These are phyloP conservation scores for Stomatorhinus ivindoensis DNA, from an alignment of 2,113 vertebrate species.

Conservation along the genomic window DNA sequence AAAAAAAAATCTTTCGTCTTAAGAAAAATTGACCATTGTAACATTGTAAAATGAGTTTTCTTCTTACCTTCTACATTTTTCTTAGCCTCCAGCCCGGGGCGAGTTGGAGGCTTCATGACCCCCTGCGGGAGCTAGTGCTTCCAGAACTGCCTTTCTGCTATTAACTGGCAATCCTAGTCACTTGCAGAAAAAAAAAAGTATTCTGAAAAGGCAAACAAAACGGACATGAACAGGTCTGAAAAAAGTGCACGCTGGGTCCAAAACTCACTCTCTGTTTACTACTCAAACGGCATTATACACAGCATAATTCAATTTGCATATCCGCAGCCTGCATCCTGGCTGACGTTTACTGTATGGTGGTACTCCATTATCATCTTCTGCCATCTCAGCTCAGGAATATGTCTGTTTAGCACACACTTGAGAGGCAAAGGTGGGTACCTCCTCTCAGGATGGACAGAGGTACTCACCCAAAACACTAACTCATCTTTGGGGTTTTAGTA, in stretches of 20 bases:
- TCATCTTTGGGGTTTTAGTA: background rate
- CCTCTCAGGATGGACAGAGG: background rate
- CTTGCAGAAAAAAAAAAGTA: background rate
- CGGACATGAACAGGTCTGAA: background rate
- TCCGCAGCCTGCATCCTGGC: background rate
- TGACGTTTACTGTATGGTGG: background rate
- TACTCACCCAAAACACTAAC: background rate
- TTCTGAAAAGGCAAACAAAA: background rate
- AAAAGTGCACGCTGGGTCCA: background rate
- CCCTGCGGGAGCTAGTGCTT: background rate
- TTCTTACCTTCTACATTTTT: background rate
- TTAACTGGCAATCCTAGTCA: background rate
- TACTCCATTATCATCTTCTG: background rate
- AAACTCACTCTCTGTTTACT: background rate
- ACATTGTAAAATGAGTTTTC: background rate
- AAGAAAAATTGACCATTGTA: background rate
- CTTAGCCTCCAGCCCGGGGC: background rate
- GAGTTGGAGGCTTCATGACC: background rate
- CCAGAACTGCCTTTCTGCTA: background rate
- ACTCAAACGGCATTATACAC: background rate
- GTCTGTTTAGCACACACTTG: background rate
- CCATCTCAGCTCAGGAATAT: background rate
- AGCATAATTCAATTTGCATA: background rate
- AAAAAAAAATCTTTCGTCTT: background rate
- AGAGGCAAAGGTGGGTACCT: background rate